Base-by-base conservation (phyloP, 1,140 invertebrate species). In the Polypedilum pembai region DNA sequence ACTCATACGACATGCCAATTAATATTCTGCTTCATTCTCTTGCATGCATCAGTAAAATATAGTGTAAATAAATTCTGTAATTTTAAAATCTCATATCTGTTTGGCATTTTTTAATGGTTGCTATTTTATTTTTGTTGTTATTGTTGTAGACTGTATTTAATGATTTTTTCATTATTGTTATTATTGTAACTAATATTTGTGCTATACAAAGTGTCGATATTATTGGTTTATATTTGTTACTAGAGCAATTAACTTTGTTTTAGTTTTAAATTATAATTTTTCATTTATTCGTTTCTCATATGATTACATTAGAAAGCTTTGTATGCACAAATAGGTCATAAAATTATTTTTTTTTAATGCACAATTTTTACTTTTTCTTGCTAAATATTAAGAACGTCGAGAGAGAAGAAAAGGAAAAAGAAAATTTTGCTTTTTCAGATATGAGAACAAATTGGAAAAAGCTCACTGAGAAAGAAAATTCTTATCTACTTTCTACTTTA, bases 41-140 rank as follows among this genome's bases (percentile, higher is more conserved):
- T 56, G 45, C 45, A 56, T 56, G 45, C 45, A 56, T 56, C 45
- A 56, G 45, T 12, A 15, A 56, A 33, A 33, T 33, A 33, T 33
- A 33, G 24, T 56, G 45, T 56, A 56, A 12, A 56, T 56, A 56
- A 56, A 56, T 56, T 56, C 10, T 56, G 12, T 56, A 56, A 56
- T 56, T 56, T 56, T 15, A n/a, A 56, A 8, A n/a, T 12, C n/a
- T 33, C 24, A 33, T 56, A n/a, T 56, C 45, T 56, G 45, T 56
- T 56, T 56, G 45, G 45, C 45, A 56, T 56, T 56, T 56, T 56
- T 56, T 56, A 56, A 12, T 56, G 45, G 45, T 56, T 56, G 12
- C n/a, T 56, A 56, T 56, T 15, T 56, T 33, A 33, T 33, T 33
- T 56, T 56, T 56, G 45, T 56, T n/a, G 45, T 45, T 45, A 2